Base-by-base conservation (phyloP, 2,888 invertebrate species). In the Flexamia atlantica region DNA sequence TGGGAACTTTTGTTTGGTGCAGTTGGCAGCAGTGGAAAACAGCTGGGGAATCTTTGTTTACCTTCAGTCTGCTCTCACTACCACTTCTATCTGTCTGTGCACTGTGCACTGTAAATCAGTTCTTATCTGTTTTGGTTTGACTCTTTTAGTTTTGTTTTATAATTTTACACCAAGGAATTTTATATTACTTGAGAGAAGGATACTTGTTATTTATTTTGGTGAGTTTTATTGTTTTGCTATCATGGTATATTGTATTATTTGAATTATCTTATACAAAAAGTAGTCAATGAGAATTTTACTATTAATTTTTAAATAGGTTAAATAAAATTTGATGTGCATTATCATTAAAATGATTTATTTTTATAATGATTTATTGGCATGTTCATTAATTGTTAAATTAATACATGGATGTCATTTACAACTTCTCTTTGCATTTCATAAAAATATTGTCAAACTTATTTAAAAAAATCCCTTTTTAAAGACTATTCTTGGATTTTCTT, bases 31-130 rank as follows among this genome's bases (percentile, higher is more conserved):
- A 72, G 12, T 72, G 36, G n/a, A 9, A 20, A 36, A 72, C 72
- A 72, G 72, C 72, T 40, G 70, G 23, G 72, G 17, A 7, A 9
- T 3, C 72, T 68, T 68, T 36, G 72, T 72, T 72, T 72, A 32
- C 72, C 20, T 23, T 42, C 42, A 72, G 72, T 72, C 64, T 50
- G 50, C 17, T 30, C 53, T 10, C 53, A 23, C 23, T 53, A 23
- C 53, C 53, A 23, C 2, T 4, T 53, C 23, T 10, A 53, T 46
- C 53, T 53, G 5, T 23, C 53, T n/a, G 14, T 50, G 50, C n/a
- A n/a, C n/a, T n/a, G n/a, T 36, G 4, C 36, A 46, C 46, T 12
- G 20, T 20, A 23, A 23, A 53, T 23, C 53, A 23, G 53, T 53
- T 53, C 23, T 23, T 23, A 4, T 23, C 53, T 20, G 20, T n/a